Evolutionary conservation across 2,113 vertebrate species (phyloP).

Genomic region (Neopipo cinnamomea): DNA sequence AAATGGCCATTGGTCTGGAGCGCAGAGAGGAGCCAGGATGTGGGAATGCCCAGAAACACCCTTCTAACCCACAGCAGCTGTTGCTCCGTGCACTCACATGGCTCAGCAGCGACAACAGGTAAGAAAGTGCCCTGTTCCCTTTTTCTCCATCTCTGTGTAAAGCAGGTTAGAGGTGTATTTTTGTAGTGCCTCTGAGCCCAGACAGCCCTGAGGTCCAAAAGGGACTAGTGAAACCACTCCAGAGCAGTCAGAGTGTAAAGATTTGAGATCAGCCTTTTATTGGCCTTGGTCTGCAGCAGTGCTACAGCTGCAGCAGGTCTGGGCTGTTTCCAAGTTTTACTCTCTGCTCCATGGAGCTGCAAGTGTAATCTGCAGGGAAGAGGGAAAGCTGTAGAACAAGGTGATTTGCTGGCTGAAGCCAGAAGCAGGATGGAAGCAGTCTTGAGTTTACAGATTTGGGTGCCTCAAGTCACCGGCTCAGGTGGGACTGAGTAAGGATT

Average conservation of each 20-base stretch:
- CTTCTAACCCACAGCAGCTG: conserved; percentile 55
- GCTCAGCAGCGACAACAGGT: conserved; percentile 69
- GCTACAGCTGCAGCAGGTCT: not conserved
- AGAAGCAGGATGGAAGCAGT: not conserved
- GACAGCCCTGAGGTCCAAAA: not conserved
- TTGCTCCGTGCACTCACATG: conserved; percentile 39
- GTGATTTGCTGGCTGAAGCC: not conserved
- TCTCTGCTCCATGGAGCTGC: not conserved
- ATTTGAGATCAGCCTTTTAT: not conserved
- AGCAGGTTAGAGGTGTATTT: not conserved
- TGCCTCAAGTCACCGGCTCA: not conserved
- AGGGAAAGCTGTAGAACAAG: not conserved
- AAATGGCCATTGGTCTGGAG: conserved; percentile 37
- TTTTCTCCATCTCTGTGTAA: not conserved
- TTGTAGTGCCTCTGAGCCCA: not conserved
- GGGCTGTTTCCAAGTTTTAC: not conserved
- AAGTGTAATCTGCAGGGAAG: not conserved
- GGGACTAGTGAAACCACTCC: not conserved
- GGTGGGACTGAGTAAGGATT: not conserved
- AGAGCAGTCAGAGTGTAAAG: not conserved
- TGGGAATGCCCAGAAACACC: not conserved
- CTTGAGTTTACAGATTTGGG: not conserved
- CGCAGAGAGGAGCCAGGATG: conserved; percentile 34
- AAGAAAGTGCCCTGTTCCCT: not conserved
- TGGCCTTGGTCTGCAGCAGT: not conserved